Conservation (phyloP, 2,888 invertebrate species). For the Geophilus truncorum region DNA sequence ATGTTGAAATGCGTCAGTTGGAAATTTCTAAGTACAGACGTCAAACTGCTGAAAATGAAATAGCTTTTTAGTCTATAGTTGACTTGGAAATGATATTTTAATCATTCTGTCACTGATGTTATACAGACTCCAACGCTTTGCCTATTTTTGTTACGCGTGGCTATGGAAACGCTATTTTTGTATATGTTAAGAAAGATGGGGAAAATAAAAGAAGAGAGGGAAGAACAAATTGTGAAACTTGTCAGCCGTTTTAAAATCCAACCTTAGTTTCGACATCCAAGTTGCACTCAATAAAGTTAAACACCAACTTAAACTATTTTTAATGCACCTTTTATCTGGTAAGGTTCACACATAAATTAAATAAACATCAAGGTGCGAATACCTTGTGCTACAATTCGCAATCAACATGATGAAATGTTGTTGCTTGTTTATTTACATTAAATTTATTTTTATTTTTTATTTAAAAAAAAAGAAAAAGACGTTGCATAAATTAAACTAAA, state of each 20-base stretch:
- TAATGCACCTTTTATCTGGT: too few relatives aligned
- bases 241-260: background rate
- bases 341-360: too few relatives aligned
- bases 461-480: too few relatives aligned
- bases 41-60: background rate
- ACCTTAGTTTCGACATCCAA: background rate
- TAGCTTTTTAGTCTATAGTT: background rate
- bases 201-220: background rate
- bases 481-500: too few relatives aligned
- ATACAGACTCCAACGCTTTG: slow-evolving; percentile 2
- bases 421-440: too few relatives aligned
- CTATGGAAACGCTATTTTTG: slow-evolving; percentile 7
- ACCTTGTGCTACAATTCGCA: too few relatives aligned
- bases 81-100: slow-evolving; percentile 20
- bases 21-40: background rate
- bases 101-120: slow-evolving; percentile 12
- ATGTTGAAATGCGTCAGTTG: background rate
- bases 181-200: background rate
- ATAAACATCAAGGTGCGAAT: too few relatives aligned
- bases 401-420: too few relatives aligned
- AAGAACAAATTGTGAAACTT: slow-evolving; percentile 2
- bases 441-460: too few relatives aligned
- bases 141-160: background rate
- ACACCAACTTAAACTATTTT: too few relatives aligned
- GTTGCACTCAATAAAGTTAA: background rate